These are phyloP conservation scores for Callithrix jacchus DNA, from an alignment of 2,113 vertebrate species.

Conservation along the genomic window DNA sequence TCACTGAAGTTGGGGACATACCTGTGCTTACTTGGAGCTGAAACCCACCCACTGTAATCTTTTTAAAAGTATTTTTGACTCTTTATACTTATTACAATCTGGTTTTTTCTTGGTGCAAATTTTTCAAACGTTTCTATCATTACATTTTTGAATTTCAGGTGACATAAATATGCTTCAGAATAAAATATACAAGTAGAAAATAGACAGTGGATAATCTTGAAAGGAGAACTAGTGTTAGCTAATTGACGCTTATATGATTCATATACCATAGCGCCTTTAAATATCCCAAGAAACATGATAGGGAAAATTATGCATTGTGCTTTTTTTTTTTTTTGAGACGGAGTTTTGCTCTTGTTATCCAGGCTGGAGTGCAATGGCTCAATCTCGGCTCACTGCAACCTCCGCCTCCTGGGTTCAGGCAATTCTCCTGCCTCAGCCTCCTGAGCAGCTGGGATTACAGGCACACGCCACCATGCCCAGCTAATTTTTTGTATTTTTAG, in stretches of 20 bases:
- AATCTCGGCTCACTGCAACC: too few relatives aligned
- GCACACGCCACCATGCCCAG: too few relatives aligned
- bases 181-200: neutral
- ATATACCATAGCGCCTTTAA: neutral
- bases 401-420: too few relatives aligned
- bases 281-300: neutral
- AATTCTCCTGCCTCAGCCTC: too few relatives aligned
- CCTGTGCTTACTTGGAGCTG: neutral
- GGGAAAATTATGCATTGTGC: neutral
- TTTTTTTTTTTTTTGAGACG: too few relatives aligned
- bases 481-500: too few relatives aligned
- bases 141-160: neutral
- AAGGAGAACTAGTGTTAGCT: neutral
- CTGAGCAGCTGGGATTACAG: too few relatives aligned
- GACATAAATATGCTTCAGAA: neutral
- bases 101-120: neutral
- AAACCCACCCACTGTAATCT: neutral
- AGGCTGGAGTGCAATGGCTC: too few relatives aligned
- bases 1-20: neutral
- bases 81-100: neutral
- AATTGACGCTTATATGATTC: neutral
- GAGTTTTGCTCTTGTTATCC: too few relatives aligned
- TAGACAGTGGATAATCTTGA: neutral
- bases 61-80: neutral
- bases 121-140: slow-evolving; percentile 20